Evolutionary conservation across 2,888 invertebrate species (phyloP).

Genomic region (Germaria angustata): DNA sequence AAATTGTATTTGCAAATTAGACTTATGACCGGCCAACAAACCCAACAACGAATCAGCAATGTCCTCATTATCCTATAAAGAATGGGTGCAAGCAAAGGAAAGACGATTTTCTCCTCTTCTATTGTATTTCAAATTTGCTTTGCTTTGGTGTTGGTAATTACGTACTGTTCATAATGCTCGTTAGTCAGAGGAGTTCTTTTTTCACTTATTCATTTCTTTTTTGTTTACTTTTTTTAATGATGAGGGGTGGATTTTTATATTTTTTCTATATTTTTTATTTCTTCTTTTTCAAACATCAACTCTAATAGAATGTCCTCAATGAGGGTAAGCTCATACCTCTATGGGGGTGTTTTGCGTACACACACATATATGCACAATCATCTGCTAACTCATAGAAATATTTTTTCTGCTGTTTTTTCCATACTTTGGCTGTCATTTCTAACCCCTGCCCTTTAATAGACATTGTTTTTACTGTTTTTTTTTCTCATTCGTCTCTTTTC

Average conservation of each 20-base stretch:
- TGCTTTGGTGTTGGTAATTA: slow-evolving; percentile 64
- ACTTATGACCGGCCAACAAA: neutral
- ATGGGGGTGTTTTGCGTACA: slow-evolving; percentile 64
- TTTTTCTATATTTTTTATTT: slow-evolving; percentile 25
- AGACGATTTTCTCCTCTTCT: slow-evolving; percentile 33
- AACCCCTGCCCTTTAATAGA: slow-evolving; percentile 60
- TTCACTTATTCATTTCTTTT: slow-evolving; percentile 12
- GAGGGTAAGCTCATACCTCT: slow-evolving; percentile 57
- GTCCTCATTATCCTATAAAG: slow-evolving; percentile 3
- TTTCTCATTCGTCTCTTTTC: slow-evolving; percentile 63
- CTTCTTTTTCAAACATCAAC: slow-evolving; percentile 41
- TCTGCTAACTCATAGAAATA: neutral
- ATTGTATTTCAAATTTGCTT: slow-evolving; percentile 43
- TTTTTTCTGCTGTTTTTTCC: slow-evolving; percentile 11
- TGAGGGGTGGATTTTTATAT: slow-evolving; percentile 67
- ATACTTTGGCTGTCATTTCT: slow-evolving; percentile 57
- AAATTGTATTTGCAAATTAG: neutral
- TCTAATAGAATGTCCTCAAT: slow-evolving; percentile 55
- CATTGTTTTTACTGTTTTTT: slow-evolving; percentile 42
- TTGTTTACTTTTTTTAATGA: slow-evolving; percentile 41
- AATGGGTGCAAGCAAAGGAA: neutral
- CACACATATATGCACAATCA: neutral
- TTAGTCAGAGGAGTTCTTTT: slow-evolving; percentile 56
- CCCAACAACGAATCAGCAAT: slow-evolving; percentile 9
- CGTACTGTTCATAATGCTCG: slow-evolving; percentile 63